Evolutionary conservation across 2,888 invertebrate genomes (phyloP), one percentile per base, ranked within the genome.

Genomic region (Hirtodrosophila trivittata): DNA sequence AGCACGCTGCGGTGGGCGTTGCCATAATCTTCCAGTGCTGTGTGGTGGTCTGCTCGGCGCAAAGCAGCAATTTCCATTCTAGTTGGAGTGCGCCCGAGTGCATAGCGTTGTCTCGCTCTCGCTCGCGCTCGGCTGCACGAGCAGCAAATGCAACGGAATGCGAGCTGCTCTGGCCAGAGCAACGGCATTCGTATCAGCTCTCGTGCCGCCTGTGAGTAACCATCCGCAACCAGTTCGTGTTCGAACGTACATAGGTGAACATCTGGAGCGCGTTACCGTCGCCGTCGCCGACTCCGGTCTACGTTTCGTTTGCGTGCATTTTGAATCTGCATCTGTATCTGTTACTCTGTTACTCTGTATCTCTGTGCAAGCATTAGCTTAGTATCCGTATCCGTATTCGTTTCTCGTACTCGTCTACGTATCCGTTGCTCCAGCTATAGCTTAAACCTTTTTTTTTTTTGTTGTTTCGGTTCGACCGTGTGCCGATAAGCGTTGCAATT

Each of bases 231-330:
- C 86, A 90, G 90, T 90, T 89, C 87, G 88, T 87, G 88, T 85
- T 89, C 88, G 89, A 89, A 88, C 90, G 89, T 90, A 87, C 87
- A 80, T 85, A 86, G 88, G 87, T 89, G 86, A 88, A 89, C 88
- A 88, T 88, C 88, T 88, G 82, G 77, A 65, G 77, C 82, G 86
- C 87, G 82, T 45, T 66, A 60, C 47, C 54, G 66, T 66, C 60
- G 71, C 63, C 56, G 59, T 66, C 50, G 57, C 42, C 30, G 57
- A 58, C 37, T 58, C 51, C 39, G 43, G 69, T 54, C 45, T 37
- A 33, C 57, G 62, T 62, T 71, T 67, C 50, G 42, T 18, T 64
- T 68, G 71, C 74, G 62, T 67, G 74, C 52, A 52, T 63, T 38
- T 14, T 38, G 9, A 9, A 14, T 35, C 14, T 35, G 1, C 18